Evolutionary conservation across 2,888 invertebrate genomes (phyloP).

Genomic region (Acrobasis suavella): DNA sequence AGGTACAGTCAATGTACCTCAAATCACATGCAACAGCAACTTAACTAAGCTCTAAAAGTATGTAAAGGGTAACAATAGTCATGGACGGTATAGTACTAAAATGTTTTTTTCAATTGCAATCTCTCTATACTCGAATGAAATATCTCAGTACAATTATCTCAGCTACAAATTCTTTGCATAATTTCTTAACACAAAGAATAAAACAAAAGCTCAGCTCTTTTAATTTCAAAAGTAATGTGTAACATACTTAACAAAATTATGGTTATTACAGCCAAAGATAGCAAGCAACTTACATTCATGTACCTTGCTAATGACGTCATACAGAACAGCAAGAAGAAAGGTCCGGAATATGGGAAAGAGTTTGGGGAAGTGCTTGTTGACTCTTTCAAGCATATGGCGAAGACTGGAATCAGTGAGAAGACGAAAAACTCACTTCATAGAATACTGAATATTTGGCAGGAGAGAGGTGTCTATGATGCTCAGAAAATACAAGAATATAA

Average conservation of each 20-base stretch:
- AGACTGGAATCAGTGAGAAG: conserved; percentile 88
- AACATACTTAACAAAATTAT: not conserved
- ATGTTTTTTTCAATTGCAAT: no score
- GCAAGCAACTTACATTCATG: conserved; percentile 95
- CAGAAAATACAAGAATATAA: conserved; percentile 91
- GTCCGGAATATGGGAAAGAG: conserved; percentile 96
- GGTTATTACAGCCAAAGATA: conserved; percentile 86
- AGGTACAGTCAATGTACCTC: no score
- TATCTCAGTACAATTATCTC: no score
- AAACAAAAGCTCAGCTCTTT: no score
- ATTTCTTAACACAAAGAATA: no score
- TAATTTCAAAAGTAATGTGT: no score
- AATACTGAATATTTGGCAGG: conserved; percentile 95
- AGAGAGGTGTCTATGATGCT: conserved; percentile 93
- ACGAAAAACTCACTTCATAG: conserved; percentile 90
- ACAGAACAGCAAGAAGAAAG: conserved; percentile 99
- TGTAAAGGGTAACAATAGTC: no score
- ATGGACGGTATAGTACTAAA: no score
- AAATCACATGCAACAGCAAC: no score
- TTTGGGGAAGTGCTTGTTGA: conserved; percentile 91
- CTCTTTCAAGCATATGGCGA: conserved; percentile 92
- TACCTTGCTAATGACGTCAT: conserved; percentile 99
- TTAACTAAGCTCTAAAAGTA: no score
- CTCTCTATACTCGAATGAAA: no score
- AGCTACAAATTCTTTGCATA: no score